Percentiles rank a stretch among this genome's conserved stretches.
Conservation (phyloP, 2,113 vertebrate genomes). For the Cebidichthys violaceus region DNA sequence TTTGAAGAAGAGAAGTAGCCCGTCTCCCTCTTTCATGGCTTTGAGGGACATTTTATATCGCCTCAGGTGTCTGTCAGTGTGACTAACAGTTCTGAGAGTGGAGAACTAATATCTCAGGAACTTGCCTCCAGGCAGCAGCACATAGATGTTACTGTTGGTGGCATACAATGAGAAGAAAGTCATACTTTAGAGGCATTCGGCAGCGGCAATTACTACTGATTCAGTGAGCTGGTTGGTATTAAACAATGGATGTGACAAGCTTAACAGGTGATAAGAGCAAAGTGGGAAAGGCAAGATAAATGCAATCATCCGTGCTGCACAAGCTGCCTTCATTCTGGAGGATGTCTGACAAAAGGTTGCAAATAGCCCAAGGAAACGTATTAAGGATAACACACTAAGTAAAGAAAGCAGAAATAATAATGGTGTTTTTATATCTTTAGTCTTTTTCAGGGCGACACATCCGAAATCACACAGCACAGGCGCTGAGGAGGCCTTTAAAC, state of each 20-base stretch:
- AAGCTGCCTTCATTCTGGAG: constrained; percentile 43
- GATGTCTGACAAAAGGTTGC: constrained; percentile 43
- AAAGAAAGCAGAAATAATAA: constrained; percentile 53
- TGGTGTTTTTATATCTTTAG: background rate
- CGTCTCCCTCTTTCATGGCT: constrained; percentile 75
- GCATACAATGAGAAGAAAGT: constrained; percentile 66
- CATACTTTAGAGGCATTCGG: constrained; percentile 54
- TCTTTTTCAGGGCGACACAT: constrained; percentile 31
- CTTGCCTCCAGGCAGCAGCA: constrained; percentile 74
- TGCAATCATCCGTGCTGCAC: constrained; percentile 42
- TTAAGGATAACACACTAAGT: constrained; percentile 16
- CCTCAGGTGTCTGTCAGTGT: constrained; percentile 81
- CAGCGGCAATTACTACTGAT: constrained; percentile 63
- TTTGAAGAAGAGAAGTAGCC: constrained; percentile 78
- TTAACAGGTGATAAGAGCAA: constrained; percentile 49
- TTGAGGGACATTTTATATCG: constrained; percentile 81
- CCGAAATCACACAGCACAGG: constrained; percentile 48
- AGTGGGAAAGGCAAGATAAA: constrained; percentile 40
- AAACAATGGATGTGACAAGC: constrained; percentile 65
- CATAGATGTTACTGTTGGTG: constrained; percentile 71
- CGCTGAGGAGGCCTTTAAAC: constrained; percentile 57
- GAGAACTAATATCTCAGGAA: constrained; percentile 77
- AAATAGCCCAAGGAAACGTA: constrained; percentile 36
- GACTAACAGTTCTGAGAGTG: constrained; percentile 79
- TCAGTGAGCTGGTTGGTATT: constrained; percentile 46